A percentile compares a stretch with the other conserved stretches of the same genome.
Evolutionary conservation across 2,113 vertebrate species (phyloP).

Genomic region (Aplodontia rufa): DNA sequence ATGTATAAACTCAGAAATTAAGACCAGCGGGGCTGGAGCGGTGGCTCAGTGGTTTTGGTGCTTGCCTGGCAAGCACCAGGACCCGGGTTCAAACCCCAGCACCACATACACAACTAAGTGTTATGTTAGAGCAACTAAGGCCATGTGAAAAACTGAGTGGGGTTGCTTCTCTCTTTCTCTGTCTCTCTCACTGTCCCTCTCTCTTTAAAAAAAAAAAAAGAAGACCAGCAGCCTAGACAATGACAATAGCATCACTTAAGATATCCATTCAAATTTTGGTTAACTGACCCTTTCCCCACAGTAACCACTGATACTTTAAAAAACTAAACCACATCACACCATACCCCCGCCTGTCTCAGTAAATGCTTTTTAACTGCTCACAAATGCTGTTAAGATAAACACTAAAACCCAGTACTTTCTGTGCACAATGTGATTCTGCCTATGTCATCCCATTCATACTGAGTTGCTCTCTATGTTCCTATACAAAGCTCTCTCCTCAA

Average conservation of each 20-base stretch:
- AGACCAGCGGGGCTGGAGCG: no score
- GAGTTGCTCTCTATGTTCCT: not conserved
- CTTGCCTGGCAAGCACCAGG: no score
- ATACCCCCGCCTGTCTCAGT: no score
- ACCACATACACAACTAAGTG: no score
- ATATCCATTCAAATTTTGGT: not conserved
- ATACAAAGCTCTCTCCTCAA: not conserved
- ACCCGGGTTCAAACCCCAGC: no score
- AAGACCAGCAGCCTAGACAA: not conserved
- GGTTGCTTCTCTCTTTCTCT: no score
- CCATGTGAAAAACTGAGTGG: no score
- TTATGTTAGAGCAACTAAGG: no score
- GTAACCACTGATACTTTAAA: not conserved
- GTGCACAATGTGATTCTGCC: not conserved
- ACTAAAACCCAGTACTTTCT: not conserved
- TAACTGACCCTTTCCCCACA: not conserved
- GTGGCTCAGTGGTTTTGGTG: no score
- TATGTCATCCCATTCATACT: no score
- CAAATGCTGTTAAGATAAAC: not conserved
- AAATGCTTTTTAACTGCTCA: not conserved
- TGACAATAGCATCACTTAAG: not conserved
- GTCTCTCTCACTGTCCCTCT: no score
- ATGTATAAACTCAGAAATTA: not conserved
- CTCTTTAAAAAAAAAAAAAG: no score
- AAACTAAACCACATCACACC: not conserved